Percentiles rank a stretch among this genome's conserved stretches.
These are phyloP conservation scores for Anguilla megastoma DNA, from an alignment of 2,797 vertebrate species.

Conservation along the genomic window DNA sequence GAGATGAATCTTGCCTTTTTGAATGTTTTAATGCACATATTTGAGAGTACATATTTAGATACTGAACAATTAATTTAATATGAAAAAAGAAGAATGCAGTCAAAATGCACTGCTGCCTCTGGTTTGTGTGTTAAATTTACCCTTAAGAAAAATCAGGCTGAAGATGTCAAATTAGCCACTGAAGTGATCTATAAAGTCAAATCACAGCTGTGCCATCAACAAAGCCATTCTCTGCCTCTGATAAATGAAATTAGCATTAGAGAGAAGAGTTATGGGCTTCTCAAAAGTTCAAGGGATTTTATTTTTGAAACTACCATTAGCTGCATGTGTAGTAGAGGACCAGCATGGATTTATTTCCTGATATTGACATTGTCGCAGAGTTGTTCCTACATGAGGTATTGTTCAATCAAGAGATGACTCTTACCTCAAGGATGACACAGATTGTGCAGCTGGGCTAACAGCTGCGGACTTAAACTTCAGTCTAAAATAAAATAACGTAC, in stretches of 20 bases:
- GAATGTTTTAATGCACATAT: neutral
- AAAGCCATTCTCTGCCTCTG: slow-evolving; percentile 6
- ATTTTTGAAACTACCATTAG: neutral
- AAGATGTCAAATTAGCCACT: neutral
- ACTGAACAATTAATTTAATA: too few species aligned
- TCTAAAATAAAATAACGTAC: neutral
- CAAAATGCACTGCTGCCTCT: neutral
- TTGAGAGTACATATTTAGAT: neutral
- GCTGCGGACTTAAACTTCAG: neutral
- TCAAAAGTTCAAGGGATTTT: slow-evolving; percentile 26
- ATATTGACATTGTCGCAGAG: neutral
- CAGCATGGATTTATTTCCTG: slow-evolving; percentile 20
- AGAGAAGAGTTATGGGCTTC: slow-evolving; percentile 7
- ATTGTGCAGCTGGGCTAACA: neutral
- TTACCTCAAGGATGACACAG: neutral
- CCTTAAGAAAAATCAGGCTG: neutral
- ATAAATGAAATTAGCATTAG: slow-evolving; percentile 20
- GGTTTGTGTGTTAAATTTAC: neutral
- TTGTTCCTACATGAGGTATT: neutral
- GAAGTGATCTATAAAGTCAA: neutral
- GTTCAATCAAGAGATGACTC: neutral
- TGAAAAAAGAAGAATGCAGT: neutral
- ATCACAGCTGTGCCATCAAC: neutral
- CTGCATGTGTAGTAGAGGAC: neutral
- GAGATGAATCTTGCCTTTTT: neutral